Evolutionary conservation across 2,113 vertebrate genomes (phyloP).

Genomic region (Panurus biarmicus): DNA sequence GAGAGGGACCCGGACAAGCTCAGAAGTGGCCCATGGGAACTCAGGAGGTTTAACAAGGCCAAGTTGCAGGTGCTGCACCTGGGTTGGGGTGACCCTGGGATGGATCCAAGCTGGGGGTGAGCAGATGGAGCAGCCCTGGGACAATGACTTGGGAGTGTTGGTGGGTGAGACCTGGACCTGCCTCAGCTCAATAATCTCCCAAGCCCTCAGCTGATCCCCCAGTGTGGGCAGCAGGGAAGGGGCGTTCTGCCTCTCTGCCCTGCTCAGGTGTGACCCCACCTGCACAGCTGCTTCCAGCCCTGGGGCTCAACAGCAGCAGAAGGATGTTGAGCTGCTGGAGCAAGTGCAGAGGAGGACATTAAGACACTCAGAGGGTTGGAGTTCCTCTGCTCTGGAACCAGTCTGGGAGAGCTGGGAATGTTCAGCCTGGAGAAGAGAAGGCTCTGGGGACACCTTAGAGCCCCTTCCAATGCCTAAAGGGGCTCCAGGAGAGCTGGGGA

Average conservation of each 20-base stretch:
- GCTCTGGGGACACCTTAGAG: neutral
- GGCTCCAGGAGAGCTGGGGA: neutral
- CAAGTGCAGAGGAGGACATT: neutral
- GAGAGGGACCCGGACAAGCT: neutral
- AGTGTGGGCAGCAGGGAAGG: neutral
- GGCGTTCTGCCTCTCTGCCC: neutral
- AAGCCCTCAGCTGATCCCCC: neutral
- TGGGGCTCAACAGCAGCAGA: neutral
- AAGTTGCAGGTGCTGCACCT: neutral
- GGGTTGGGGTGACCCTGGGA: rapidly evolving
- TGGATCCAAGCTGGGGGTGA: neutral
- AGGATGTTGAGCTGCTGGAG: neutral
- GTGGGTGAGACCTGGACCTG: neutral
- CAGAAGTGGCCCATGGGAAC: neutral
- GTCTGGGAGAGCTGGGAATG: neutral
- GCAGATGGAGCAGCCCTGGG: neutral
- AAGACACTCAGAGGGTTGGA: neutral
- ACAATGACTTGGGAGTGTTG: neutral
- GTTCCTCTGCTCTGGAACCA: neutral
- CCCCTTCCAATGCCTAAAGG: neutral
- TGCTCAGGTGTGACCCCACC: neutral
- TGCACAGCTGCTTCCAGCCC: neutral
- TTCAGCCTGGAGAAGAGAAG: neutral
- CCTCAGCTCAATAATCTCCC: neutral
- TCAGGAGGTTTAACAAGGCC: neutral